Conservation (phyloP, 2,113 vertebrate species). For the Prolemur simus region DNA sequence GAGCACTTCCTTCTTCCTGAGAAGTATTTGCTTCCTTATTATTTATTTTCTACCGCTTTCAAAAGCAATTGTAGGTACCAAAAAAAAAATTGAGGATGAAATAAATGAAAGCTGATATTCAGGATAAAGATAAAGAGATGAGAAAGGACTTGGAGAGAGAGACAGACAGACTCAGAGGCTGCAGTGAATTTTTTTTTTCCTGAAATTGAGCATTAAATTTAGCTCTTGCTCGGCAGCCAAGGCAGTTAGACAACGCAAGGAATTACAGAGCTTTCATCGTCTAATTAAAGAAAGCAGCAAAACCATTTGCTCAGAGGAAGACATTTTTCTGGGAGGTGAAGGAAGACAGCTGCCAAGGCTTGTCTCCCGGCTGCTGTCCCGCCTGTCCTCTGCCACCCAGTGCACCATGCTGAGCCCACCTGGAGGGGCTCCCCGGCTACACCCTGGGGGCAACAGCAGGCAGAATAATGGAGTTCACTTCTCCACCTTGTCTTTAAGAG, state of each 20-base stretch:
- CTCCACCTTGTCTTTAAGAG: neutral
- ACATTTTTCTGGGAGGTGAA: neutral
- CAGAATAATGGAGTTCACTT: neutral
- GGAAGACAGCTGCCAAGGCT: neutral
- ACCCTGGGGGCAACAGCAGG: neutral
- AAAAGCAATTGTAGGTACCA: neutral
- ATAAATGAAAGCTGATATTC: neutral
- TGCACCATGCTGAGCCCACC: accelerated
- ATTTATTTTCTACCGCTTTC: conserved; percentile 12
- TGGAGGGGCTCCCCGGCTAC: too few species aligned
- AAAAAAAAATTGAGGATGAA: conserved; percentile 10
- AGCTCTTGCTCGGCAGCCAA: conserved; percentile 50
- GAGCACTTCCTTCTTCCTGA: neutral
- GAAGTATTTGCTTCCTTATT: neutral
- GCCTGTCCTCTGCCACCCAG: neutral
- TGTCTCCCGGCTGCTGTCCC: neutral
- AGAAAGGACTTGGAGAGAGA: conserved; percentile 41
- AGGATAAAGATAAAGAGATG: neutral
- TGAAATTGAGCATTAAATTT: conserved; percentile 63
- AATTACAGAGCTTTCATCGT: neutral
- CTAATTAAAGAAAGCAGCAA: conserved; percentile 57
- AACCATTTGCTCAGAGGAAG: conserved; percentile 29
- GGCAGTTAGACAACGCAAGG: neutral
- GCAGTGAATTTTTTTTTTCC: neutral
- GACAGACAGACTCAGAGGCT: neutral